Base-by-base conservation (phyloP, 1,140 invertebrate species). In the Danaus melanippus region DNA sequence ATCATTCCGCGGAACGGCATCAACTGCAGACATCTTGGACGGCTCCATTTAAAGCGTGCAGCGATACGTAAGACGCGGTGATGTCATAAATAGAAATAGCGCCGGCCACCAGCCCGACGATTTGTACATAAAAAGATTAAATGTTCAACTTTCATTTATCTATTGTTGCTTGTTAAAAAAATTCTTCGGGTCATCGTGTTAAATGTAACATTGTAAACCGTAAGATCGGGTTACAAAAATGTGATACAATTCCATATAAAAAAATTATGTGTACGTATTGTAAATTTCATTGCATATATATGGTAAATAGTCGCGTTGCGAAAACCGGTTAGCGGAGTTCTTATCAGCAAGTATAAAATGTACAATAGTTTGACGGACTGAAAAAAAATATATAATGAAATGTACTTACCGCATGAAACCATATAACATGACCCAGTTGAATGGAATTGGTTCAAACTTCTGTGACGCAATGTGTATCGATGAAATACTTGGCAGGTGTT, bases 71-170 rank as follows among this genome's bases (percentile, higher is more conserved):
- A 84, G 79, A 76, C 74, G 70, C 67, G 76, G 84, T 87, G 84
- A 87, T 86, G 84, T 87, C 84, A 87, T 84, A 84, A 81, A 86
- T 86, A 86, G 84, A 87, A 87, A 87, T 87, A 87, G 82, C 79
- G 68, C 65, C 76, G 68, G 69, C 65, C 76, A 68, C 67, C 70
- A 61, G 69, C 64, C 68, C 70, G 66, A 67, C 63, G 56, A 64
- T 60, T 64, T 53, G 52, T 53, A 55, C 49, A 67, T 48, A 54
- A 63, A 59, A 53, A 48, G 32, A 42, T 49, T 47, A 42, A 58
- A 64, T 64, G 55, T 55, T 56, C 21, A 32, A 32, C 21, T 32
- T 32, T 32, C 21, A 32, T 32, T 32, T 32, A 32, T 32, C 21
- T 3, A 5, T 32, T 7, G 21, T 32, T 32, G 21, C 21, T 8